Evolutionary conservation across 1,140 invertebrate genomes (phyloP), one percentile per base, ranked within the genome.

Genomic region (Drosophila pandora): DNA sequence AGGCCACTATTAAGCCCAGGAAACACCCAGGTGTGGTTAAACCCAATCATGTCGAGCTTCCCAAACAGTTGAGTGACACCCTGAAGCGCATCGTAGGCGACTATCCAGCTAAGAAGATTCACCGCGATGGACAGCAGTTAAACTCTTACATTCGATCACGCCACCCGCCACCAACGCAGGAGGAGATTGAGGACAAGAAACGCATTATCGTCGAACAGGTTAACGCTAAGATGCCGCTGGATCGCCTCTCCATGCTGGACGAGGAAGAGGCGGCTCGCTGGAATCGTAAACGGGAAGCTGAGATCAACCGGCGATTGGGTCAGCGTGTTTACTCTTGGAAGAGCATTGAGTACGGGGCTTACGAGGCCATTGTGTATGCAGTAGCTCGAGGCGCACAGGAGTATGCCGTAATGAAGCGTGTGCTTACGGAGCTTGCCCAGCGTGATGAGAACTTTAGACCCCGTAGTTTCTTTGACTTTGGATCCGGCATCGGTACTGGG

Each of bases 401-500:
- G 65, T 98, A 96, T 93, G 94, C 95, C 3, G 94, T 95, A 6
- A 85, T 97, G 23, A 80, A 91, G 56, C 94, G 92, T 80, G 94
- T 98, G 56, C 94, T 98, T 53, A 92, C 93, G 9, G 97, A 98
- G 93, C 95, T 98, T 47, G 92, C 92, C 67, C 78, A 84, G 50
- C 92, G 94, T 25, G 93, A 95, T 90, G 92, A 93, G 47, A 70
- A 94, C n/a, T 98, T 96, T 91, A 92, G 92, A 47, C 97, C 97
- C 0, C 92, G 92, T 63, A 95, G 95, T 58, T 93, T 97, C 57
- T 96, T 97, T 90, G 97, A 98, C 92, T 98, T 97, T 93, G 97
- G 97, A 5, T 98, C 97, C 48, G 97, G 97, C 12, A 91, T 97
- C 47, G 97, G 97, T 2, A 96, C 96, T 28, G 95, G 94, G 0